These are phyloP conservation scores for Mesocentrotus franciscanus DNA, from an alignment of 53 echinoderm and acorn worm genomes.

Conservation along the genomic window DNA sequence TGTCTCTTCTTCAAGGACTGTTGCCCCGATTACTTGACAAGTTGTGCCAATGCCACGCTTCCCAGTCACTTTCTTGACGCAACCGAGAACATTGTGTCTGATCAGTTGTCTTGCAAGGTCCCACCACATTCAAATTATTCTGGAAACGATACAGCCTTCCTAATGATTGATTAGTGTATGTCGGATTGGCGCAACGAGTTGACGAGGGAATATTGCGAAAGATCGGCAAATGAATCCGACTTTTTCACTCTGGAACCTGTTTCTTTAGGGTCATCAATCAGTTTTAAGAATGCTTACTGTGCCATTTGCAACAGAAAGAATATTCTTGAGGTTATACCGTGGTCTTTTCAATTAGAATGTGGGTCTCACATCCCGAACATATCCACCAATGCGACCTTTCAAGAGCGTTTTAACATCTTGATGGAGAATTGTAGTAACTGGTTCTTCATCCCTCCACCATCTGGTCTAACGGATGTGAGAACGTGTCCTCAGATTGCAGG, in stretches of 20 bases:
- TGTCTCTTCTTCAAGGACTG: conserved; percentile 71
- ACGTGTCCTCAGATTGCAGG: neutral
- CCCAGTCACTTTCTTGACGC: neutral
- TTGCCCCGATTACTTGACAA: conserved; percentile 52
- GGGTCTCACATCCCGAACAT: neutral
- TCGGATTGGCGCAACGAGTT: conserved; percentile 3
- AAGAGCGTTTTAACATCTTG: neutral
- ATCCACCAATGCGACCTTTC: neutral
- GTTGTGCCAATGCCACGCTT: neutral
- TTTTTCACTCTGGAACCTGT: conserved; percentile 2
- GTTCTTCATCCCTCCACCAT: neutral
- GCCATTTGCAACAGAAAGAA: conserved; percentile 65
- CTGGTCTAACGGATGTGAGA: neutral
- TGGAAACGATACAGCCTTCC: neutral
- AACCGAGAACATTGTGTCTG: neutral
- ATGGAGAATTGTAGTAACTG: conserved; percentile 1
- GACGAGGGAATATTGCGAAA: neutral
- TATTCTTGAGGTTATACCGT: conserved; percentile 34
- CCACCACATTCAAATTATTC: conserved; percentile 8
- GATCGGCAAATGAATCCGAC: neutral
- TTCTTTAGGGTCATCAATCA: neutral
- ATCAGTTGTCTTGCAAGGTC: neutral
- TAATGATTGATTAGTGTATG: conserved; percentile 39
- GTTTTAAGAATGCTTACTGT: conserved; percentile 69
- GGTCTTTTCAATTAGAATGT: conserved; percentile 45